phyloP scores from a whole-genome alignment of 2,888 invertebrate species.

The Coleophora deauratella region DNA sequence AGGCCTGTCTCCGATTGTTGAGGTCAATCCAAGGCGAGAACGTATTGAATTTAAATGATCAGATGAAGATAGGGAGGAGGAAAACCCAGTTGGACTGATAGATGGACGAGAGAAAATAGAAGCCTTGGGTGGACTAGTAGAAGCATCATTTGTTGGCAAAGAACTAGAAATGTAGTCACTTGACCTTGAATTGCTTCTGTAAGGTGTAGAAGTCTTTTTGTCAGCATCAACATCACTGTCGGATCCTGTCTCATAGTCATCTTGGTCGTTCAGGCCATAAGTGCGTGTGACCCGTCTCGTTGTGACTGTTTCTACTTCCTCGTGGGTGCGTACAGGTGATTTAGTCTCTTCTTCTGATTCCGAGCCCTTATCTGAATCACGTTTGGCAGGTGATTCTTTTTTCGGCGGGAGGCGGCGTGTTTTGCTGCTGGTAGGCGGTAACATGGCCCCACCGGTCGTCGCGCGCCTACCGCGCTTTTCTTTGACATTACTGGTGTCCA shows the following conservation, averaged over 20 bases:
- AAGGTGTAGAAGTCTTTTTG: constrained; percentile 49
- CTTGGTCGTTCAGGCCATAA: constrained; percentile 56
- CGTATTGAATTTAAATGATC: constrained; percentile 75
- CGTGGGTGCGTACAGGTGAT: constrained; percentile 52
- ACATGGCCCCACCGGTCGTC: constrained; percentile 60
- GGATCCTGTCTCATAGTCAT: constrained; percentile 81
- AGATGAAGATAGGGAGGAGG: constrained; percentile 47
- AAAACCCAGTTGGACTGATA: constrained; percentile 42
- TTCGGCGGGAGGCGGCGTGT: constrained; percentile 48
- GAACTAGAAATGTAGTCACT: constrained; percentile 63
- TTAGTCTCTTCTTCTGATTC: constrained; percentile 60
- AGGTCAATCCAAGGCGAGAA: constrained; percentile 70
- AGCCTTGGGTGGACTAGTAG: constrained; percentile 49
- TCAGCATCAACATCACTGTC: constrained; percentile 78
- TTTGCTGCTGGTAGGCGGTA: constrained; percentile 53
- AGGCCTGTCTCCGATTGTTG: constrained; percentile 50
- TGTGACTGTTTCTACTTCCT: constrained; percentile 67
- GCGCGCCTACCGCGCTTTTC: constrained; percentile 57
- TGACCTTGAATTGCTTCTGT: constrained; percentile 50
- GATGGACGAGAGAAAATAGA: constrained; percentile 59
- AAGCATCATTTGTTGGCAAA: constrained; percentile 40
- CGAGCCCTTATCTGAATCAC: constrained; percentile 55
- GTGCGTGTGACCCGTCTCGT: constrained; percentile 69
- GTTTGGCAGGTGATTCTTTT: constrained; percentile 57
- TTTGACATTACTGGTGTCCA: constrained; percentile 59